Conservation (phyloP, 2,113 vertebrate genomes). For the Guaruba guarouba region DNA sequence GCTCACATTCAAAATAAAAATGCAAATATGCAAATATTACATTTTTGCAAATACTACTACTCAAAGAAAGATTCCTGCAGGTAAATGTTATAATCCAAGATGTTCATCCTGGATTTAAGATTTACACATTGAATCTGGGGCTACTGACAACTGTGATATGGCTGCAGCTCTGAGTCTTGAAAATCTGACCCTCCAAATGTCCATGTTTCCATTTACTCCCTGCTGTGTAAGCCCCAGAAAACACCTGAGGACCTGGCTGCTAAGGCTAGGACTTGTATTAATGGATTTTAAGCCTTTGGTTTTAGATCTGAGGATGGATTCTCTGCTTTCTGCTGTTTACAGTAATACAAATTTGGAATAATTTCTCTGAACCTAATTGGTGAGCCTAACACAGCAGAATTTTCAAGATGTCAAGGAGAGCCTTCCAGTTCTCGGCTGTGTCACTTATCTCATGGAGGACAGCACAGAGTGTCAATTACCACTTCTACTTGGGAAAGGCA, state of each 20-base stretch:
- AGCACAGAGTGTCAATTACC: not conserved
- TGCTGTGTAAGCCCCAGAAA: not conserved
- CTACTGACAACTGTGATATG: not conserved
- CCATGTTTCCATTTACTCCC: not conserved
- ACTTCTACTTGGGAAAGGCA: not conserved
- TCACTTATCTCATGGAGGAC: fast-evolving
- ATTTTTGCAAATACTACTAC: not conserved
- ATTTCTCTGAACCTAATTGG: not conserved
- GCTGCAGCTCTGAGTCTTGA: not conserved
- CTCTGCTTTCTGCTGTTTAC: not conserved
- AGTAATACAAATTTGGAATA: not conserved
- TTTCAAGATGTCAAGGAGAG: not conserved
- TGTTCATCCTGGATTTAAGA: not conserved
- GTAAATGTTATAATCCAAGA: not conserved
- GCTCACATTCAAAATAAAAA: not conserved
- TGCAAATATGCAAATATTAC: not conserved
- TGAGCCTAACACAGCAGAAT: not conserved
- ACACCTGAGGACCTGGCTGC: not conserved
- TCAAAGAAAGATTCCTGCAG: not conserved
- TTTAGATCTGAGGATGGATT: not conserved
- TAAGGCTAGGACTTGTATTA: not conserved
- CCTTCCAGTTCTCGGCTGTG: too few relatives aligned
- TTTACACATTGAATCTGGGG: not conserved
- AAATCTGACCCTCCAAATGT: not conserved
- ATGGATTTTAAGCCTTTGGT: not conserved